Percentiles rank a stretch among this genome's conserved stretches.
These are phyloP conservation scores for Sweltsa coloradensis DNA, from an alignment of 1,140 invertebrate species.

Conservation along the genomic window DNA sequence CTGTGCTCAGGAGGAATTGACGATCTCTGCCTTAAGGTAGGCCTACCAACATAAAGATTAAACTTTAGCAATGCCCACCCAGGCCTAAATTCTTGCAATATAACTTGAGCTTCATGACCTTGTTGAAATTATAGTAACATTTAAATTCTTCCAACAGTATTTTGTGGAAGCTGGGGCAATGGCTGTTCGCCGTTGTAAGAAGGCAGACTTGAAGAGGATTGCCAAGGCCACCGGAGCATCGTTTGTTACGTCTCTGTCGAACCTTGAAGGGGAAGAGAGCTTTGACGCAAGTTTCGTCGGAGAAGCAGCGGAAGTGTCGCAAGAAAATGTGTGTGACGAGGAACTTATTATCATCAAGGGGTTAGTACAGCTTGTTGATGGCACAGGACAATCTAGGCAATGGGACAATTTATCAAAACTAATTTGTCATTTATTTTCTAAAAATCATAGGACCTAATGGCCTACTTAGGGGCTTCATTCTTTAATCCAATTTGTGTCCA, in stretches of 20 bases:
- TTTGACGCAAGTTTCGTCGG: slow-evolving; percentile 89
- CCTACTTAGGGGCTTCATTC: too few species aligned
- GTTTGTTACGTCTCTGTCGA: slow-evolving; percentile 85
- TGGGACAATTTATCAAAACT: too few species aligned
- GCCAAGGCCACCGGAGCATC: slow-evolving; percentile 98
- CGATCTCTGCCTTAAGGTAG: slow-evolving; percentile 88
- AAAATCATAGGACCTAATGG: too few species aligned
- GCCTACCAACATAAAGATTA: slow-evolving; percentile 3
- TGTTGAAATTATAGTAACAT: not conserved
- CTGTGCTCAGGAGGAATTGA: slow-evolving; percentile 94
- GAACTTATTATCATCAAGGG: slow-evolving; percentile 95
- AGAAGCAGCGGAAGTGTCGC: slow-evolving; percentile 90
- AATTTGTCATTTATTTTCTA: too few species aligned
- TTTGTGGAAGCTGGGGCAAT: slow-evolving; percentile 96
- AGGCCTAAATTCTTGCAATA: not conserved
- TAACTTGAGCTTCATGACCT: not conserved
- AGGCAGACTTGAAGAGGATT: slow-evolving; percentile 90
- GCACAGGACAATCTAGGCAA: too few species aligned
- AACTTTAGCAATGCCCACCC: not conserved
- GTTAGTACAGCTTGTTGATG: too few species aligned
- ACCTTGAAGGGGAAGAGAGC: slow-evolving; percentile 95
- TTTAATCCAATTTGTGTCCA: too few species aligned
- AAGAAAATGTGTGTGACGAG: slow-evolving; percentile 95
- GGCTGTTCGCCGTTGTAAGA: slow-evolving; percentile 93
- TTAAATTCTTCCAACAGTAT: slow-evolving; percentile 41